phyloP scores from a whole-genome alignment of 2,113 vertebrate genomes.

The Campylomormyrus tamandua region DNA sequence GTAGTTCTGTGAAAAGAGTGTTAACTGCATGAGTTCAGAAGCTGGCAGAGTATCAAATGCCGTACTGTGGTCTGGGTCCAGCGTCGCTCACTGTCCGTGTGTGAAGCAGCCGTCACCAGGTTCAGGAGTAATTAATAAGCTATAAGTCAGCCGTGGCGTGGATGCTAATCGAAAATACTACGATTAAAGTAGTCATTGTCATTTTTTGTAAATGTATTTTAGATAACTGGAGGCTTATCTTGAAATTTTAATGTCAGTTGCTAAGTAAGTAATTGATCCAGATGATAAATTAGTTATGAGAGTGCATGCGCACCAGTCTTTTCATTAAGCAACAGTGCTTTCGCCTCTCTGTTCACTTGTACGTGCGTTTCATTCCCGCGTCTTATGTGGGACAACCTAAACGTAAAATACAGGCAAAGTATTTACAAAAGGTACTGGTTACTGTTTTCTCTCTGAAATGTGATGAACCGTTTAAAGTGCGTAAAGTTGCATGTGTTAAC shows the following conservation, averaged over 20 bases:
- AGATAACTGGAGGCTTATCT: neutral
- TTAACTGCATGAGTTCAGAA: neutral
- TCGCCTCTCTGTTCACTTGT: neutral
- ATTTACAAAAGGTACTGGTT: neutral
- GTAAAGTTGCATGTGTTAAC: neutral
- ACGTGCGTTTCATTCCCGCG: neutral
- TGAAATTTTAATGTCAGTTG: slow-evolving; percentile 24
- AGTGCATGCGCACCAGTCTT: neutral
- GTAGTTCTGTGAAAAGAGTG: neutral
- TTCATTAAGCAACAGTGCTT: neutral
- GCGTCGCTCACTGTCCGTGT: neutral
- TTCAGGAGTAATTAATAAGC: neutral
- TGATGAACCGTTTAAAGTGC: neutral
- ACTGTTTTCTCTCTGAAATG: neutral
- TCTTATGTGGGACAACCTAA: neutral
- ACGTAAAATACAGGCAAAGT: neutral
- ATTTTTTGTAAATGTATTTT: neutral
- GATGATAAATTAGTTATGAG: slow-evolving; percentile 24
- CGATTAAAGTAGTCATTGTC: neutral
- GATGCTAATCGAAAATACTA: neutral
- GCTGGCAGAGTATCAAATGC: neutral
- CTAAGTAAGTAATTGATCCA: neutral
- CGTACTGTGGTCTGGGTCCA: too few species aligned
- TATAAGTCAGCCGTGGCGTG: too few species aligned
- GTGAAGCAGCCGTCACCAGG: neutral